These are phyloP conservation scores for Acyrthosiphon pisum DNA, from an alignment of 1,140 invertebrate species.

Conservation along the genomic window DNA sequence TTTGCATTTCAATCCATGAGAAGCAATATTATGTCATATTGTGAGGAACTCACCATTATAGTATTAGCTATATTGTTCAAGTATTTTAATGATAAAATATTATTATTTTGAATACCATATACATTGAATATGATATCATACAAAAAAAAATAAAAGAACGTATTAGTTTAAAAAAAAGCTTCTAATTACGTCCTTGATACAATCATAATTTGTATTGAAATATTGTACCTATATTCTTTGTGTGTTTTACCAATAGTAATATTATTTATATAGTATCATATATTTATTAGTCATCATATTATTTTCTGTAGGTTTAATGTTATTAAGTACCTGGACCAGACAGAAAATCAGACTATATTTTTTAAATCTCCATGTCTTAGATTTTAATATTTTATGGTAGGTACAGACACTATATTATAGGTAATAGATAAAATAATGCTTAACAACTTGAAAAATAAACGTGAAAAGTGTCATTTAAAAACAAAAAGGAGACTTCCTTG, in stretches of 20 bases:
- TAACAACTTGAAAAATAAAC: not conserved
- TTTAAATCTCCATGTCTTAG: not conserved
- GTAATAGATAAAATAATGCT: too few species aligned
- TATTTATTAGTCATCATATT: not conserved
- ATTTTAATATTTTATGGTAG: not conserved
- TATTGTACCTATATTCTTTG: not conserved
- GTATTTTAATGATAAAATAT: not conserved
- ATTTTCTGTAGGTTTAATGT: not conserved
- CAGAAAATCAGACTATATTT: not conserved
- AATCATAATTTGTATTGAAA: not conserved
- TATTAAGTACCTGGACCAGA: not conserved
- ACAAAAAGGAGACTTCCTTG: not conserved
- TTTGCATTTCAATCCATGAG: not conserved
- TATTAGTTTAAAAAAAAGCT: not conserved
- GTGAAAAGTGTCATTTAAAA: not conserved
- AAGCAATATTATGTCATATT: conserved; percentile 21
- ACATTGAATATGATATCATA: not conserved
- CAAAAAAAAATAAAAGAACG: not conserved
- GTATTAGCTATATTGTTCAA: not conserved
- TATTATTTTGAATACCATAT: conserved; percentile 11
- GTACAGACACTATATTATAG: too few species aligned
- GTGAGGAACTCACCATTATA: not conserved
- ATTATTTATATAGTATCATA: not conserved
- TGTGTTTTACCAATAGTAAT: not conserved
- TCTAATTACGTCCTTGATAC: not conserved